A percentile compares a stretch with the other conserved stretches of the same genome.
phyloP scores from a whole-genome alignment of 2,113 vertebrate genomes.

The Muntiacus muntjak region DNA sequence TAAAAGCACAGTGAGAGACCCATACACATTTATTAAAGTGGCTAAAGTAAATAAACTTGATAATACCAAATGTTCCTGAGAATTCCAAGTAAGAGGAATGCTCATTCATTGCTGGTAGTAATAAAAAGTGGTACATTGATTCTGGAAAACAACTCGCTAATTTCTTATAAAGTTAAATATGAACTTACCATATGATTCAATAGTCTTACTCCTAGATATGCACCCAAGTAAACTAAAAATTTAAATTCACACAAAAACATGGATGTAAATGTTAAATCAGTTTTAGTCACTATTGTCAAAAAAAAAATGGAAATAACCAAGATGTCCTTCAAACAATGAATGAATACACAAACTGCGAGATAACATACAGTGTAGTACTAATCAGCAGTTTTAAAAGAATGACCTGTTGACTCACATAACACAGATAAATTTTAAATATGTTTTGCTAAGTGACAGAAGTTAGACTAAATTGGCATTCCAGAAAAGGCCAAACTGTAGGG shows the following conservation, averaged over 20 bases:
- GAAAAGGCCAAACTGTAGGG: background rate
- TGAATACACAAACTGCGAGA: background rate
- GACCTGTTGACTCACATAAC: background rate
- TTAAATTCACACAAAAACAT: background rate
- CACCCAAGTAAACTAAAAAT: background rate
- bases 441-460: background rate
- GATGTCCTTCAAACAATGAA: background rate
- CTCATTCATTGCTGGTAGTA: background rate
- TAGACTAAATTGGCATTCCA: background rate
- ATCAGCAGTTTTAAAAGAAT: background rate
- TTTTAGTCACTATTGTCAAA: background rate
- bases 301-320: background rate
- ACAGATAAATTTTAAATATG: background rate
- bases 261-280: background rate
- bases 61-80: background rate
- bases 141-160: background rate
- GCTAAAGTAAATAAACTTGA: background rate
- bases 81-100: background rate
- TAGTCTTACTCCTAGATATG: background rate
- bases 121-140: background rate
- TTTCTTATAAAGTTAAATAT: background rate
- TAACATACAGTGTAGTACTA: background rate
- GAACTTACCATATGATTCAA: background rate
- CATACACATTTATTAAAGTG: background rate
- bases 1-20: background rate